A percentile compares a stretch with the other conserved stretches of the same genome.
phyloP scores from a whole-genome alignment of 2,888 invertebrate species.

The Campoplex nolae region DNA sequence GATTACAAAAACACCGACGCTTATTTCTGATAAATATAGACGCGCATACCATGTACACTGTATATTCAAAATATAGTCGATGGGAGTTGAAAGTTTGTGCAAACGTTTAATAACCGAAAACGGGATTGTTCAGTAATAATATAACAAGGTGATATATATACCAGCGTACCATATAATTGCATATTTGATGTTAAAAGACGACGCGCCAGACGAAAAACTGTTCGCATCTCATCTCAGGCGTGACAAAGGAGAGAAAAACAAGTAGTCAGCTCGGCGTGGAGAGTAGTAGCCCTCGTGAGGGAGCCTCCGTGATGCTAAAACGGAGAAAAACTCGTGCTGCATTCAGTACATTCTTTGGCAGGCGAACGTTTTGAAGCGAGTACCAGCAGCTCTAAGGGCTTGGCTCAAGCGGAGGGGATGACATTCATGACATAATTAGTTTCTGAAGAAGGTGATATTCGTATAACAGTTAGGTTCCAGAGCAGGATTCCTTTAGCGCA shows the following conservation, averaged over 20 bases:
- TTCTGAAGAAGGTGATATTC: slow-evolving; percentile 52
- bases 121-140: slow-evolving; percentile 52
- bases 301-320: slow-evolving; percentile 20
- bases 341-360: slow-evolving; percentile 52
- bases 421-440: slow-evolving; percentile 71
- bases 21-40: slow-evolving; percentile 49
- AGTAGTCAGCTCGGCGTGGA: background rate
- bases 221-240: background rate
- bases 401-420: slow-evolving; percentile 8
- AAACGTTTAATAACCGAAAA: slow-evolving; percentile 56
- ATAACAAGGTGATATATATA: slow-evolving; percentile 45
- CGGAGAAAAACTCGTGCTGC: slow-evolving; percentile 48
- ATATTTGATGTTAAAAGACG: slow-evolving; percentile 62
- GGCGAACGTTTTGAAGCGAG: slow-evolving; percentile 46
- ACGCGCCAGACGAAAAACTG: slow-evolving; percentile 10
- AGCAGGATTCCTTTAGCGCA: slow-evolving; percentile 42
- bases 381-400: background rate
- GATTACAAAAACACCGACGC: slow-evolving; percentile 43
- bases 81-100: slow-evolving; percentile 38
- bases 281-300: slow-evolving; percentile 2
- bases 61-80: slow-evolving; percentile 25
- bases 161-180: slow-evolving; percentile 54
- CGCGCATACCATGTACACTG: background rate
- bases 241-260: slow-evolving; percentile 5
- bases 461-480: slow-evolving; percentile 40